Percentiles rank a stretch among this genome's conserved stretches.
Conservation (phyloP, 2,113 vertebrate species). For the Pseudopipra pipra region DNA sequence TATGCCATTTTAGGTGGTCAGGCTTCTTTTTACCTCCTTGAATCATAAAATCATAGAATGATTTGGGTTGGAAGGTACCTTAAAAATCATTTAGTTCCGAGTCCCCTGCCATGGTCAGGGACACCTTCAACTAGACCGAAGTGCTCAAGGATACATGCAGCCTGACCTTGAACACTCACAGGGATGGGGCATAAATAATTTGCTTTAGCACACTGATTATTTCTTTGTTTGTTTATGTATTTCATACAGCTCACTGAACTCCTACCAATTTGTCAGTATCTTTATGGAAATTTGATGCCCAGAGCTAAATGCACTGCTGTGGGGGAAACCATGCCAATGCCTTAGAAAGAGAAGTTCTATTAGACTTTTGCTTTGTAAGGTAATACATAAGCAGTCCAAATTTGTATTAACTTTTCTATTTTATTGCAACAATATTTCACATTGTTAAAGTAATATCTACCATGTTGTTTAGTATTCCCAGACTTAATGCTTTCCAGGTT, state of each 20-base stretch:
- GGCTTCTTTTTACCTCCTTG: background rate
- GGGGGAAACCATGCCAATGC: background rate
- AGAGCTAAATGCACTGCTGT: background rate
- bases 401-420: background rate
- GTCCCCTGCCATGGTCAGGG: too few species aligned
- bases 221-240: background rate
- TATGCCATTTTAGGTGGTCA: background rate
- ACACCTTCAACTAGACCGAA: background rate
- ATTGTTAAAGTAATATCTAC: background rate
- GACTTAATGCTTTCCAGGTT: background rate
- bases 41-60: background rate
- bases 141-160: background rate
- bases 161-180: background rate
- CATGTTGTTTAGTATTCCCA: background rate
- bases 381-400: background rate
- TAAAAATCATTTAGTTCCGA: background rate
- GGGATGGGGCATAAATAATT: background rate
- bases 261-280: background rate
- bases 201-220: background rate
- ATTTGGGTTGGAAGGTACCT: background rate
- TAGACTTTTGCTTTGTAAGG: background rate
- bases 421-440: background rate
- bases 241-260: background rate
- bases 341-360: background rate
- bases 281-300: background rate